phyloP scores from a whole-genome alignment of 1,140 invertebrate genomes.

The Formica selysi region DNA sequence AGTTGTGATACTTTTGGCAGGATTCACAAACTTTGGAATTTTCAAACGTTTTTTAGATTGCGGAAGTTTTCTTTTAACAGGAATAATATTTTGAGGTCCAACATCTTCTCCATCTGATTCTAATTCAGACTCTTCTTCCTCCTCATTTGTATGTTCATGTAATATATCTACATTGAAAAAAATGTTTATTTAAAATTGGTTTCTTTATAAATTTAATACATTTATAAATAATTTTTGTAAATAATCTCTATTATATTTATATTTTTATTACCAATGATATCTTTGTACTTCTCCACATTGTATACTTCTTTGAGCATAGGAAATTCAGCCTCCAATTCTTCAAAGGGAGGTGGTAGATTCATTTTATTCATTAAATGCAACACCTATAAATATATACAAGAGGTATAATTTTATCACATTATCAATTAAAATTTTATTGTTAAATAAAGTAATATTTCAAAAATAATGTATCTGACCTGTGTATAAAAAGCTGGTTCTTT shows the following conservation, averaged over 20 bases:
- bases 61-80: constrained; percentile 87
- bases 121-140: constrained; percentile 92
- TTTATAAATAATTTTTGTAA: not conserved
- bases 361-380: constrained; percentile 98
- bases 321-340: constrained; percentile 85
- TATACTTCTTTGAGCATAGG: constrained; percentile 81
- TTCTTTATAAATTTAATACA: too few relatives aligned
- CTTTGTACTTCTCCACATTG: constrained; percentile 82
- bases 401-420: not conserved
- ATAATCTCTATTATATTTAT: constrained; percentile 66
- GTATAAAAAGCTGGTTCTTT: constrained; percentile 93
- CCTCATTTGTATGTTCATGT: constrained; percentile 13
- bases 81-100: constrained; percentile 83
- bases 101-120: constrained; percentile 90
- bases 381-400: constrained; percentile 86
- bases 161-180: constrained; percentile 4
- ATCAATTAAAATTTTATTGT: constrained; percentile 23
- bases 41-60: constrained; percentile 88
- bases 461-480: constrained; percentile 84
- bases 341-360: constrained; percentile 96
- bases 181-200: too few relatives aligned
- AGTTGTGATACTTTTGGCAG: constrained; percentile 78
- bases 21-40: constrained; percentile 89
- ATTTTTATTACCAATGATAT: constrained; percentile 85
- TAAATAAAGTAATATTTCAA: not conserved